phyloP scores from a whole-genome alignment of 64 coral and sea anemone genomes.

The Porites lutea region DNA sequence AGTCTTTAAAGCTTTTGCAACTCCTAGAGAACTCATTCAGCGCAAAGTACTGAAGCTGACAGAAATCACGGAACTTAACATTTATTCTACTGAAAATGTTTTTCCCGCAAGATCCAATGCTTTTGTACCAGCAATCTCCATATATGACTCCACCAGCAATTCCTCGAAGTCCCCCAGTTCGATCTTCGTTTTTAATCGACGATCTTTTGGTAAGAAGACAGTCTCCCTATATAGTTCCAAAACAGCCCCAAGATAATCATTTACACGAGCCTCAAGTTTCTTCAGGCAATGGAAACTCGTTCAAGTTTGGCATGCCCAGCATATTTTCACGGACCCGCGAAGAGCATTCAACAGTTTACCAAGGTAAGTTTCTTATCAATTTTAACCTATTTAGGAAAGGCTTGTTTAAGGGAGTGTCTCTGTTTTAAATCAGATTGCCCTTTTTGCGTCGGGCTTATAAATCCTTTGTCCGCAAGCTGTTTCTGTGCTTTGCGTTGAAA shows the following conservation, averaged over 20 bases:
- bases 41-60: no score
- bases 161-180: conserved; percentile 37
- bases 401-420: background rate
- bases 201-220: conserved; percentile 60
- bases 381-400: background rate
- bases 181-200: conserved; percentile 68
- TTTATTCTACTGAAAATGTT: conserved; percentile 30
- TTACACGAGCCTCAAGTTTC: conserved; percentile 17
- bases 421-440: background rate
- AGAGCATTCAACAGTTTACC: conserved; percentile 40
- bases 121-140: conserved; percentile 57
- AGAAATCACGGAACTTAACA: background rate
- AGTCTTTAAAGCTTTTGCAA: conserved; percentile 33
- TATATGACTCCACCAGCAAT: conserved; percentile 23
- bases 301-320: conserved; percentile 35
- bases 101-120: conserved; percentile 67
- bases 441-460: background rate
- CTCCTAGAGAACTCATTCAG: background rate
- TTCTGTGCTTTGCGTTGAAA: background rate
- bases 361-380: conserved; percentile 35
- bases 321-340: conserved; percentile 40
- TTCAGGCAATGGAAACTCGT: background rate
- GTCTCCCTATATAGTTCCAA: conserved; percentile 36
- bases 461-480: background rate
- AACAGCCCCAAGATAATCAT: conserved; percentile 13